Evolutionary conservation across 2,113 vertebrate species (phyloP).

Genomic region (Actenoides lindsayi): DNA sequence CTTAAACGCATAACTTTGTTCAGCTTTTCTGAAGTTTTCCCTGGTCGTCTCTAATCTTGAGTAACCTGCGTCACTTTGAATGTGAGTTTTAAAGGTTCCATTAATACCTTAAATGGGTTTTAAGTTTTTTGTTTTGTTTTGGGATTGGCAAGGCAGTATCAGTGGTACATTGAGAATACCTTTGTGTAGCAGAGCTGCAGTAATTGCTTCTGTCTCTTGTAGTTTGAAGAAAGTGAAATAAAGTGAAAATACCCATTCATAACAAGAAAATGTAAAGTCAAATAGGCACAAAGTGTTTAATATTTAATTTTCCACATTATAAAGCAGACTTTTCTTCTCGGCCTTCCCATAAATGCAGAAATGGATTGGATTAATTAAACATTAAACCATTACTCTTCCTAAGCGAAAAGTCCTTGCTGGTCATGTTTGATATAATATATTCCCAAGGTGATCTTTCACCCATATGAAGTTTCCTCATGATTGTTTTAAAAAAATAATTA

Average conservation of each 20-base stretch:
- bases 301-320: constrained; percentile 85
- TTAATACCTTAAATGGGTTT: constrained; percentile 48
- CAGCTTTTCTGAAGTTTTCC: constrained; percentile 25
- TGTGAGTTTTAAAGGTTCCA: constrained; percentile 60
- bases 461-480: constrained; percentile 10
- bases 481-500: constrained; percentile 57
- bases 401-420: constrained; percentile 70
- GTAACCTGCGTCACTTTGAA: background rate
- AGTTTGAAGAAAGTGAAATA: constrained; percentile 71
- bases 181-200: constrained; percentile 63
- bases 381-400: constrained; percentile 78
- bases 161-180: constrained; percentile 47
- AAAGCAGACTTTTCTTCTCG: constrained; percentile 76
- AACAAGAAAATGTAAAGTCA: constrained; percentile 80
- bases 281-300: constrained; percentile 79
- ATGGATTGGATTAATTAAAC: constrained; percentile 83
- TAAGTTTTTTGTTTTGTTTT: constrained; percentile 70
- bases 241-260: constrained; percentile 77
- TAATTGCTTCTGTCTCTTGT: constrained; percentile 69
- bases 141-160: constrained; percentile 53
- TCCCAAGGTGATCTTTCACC: constrained; percentile 72
- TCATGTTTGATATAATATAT: constrained; percentile 68
- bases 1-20: constrained; percentile 40
- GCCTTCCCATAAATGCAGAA: constrained; percentile 78
- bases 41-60: constrained; percentile 36